Evolutionary conservation across 2,888 invertebrate genomes (phyloP).

Genomic region (Pyrrhosoma nymphula): DNA sequence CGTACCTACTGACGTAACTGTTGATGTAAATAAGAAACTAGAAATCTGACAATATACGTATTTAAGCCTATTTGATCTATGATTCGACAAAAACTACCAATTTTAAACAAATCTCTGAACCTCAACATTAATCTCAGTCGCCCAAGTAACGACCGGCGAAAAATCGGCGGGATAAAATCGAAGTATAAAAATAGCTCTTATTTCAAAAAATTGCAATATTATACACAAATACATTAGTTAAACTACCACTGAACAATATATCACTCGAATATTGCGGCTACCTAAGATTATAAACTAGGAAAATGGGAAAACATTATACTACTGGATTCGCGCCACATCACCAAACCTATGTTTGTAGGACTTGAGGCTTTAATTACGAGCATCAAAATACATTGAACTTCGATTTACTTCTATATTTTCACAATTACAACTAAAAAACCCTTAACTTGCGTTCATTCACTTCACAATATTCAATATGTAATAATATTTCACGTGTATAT

Average conservation of each 20-base stretch:
- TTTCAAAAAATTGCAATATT: not conserved
- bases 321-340: slow-evolving; percentile 60
- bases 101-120: not conserved
- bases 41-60: not conserved
- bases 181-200: not conserved
- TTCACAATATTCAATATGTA: not conserved
- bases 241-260: not conserved
- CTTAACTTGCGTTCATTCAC: not conserved
- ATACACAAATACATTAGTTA: not conserved
- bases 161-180: not conserved
- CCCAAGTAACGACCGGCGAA: not conserved
- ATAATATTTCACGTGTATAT: slow-evolving; percentile 48
- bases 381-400: too few species aligned
- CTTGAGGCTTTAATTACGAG: not conserved
- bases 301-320: not conserved
- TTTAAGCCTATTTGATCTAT: not conserved
- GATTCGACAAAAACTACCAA: not conserved
- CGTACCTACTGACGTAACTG: not conserved
- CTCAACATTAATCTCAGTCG: not conserved
- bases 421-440: not conserved
- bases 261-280: not conserved
- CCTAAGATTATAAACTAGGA: not conserved
- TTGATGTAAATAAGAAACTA: not conserved
- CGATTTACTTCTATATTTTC: not conserved
- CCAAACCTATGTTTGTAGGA: slow-evolving; percentile 18